These are phyloP conservation scores for Toxotes chatareus DNA, from an alignment of 2,113 vertebrate species.

Conservation along the genomic window DNA sequence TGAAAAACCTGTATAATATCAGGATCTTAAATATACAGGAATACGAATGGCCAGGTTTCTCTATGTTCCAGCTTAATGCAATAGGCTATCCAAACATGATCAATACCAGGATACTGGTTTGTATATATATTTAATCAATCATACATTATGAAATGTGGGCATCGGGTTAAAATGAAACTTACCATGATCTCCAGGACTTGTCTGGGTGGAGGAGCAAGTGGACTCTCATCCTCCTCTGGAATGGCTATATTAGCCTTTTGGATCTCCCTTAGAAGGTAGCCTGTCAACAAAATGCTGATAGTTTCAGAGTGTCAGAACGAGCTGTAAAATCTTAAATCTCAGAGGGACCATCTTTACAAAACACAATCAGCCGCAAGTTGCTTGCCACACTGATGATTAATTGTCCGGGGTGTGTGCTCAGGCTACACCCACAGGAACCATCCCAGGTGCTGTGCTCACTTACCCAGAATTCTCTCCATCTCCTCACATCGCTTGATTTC, in stretches of 20 bases:
- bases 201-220: constrained; percentile 91
- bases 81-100: too few relatives aligned
- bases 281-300: constrained; percentile 71
- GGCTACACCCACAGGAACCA: background rate
- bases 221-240: constrained; percentile 90
- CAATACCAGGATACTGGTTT: background rate
- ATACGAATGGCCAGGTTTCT: background rate
- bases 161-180: constrained; percentile 37
- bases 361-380: background rate
- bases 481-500: constrained; percentile 99
- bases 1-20: background rate
- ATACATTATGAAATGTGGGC: background rate
- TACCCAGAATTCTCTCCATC: constrained; percentile 94
- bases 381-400: background rate
- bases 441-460: constrained; percentile 46
- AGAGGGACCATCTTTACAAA: background rate
- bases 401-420: background rate
- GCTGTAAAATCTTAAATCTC: background rate
- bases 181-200: constrained; percentile 97
- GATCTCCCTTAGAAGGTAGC: constrained; percentile 95
- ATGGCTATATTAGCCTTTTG: constrained; percentile 90
- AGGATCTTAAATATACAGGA: background rate
- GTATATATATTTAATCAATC: background rate
- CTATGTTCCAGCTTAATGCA: too few relatives aligned
- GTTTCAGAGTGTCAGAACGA: constrained; percentile 6